Base-by-base conservation (phyloP, 2,888 invertebrate species). In the Drosophila borborema region DNA sequence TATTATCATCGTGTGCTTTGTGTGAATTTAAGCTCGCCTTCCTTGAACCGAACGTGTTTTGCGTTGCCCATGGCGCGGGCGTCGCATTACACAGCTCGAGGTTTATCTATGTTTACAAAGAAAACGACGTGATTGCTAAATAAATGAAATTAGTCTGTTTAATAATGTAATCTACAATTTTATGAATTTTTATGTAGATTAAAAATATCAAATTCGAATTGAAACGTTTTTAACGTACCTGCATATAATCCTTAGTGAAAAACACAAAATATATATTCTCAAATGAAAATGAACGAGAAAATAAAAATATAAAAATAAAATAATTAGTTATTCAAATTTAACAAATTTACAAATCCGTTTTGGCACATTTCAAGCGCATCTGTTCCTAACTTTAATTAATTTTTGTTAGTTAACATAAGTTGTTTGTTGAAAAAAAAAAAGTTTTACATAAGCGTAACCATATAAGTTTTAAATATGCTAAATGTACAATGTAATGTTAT, bases 11-110 rank as follows among this genome's bases (percentile, higher is more conserved):
- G 41, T 51, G 31, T 51, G 53, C 51, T 31, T 31, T 9, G 18
- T 65, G 41, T 51, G 40, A 34, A 36, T 23, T 56, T 8, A 7
- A 61, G 49, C 56, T 74, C 9, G 64, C 56, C 71, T 69, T 58
- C 80, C 74, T 82, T 82, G 74, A 69, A 14, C 28, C 38, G 46
- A 51, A 67, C 62, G 54, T 56, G 60, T 46, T 48, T 41, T 63
- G n/a, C 10, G 12, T 36, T 70, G 40, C 6, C 62, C 55, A 54
- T 63, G 64, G 38, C 20, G 18, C 18, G 18, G 60, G 28, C 55
- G 70, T 81, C 28, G 40, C 46, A 63, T 80, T 78, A 64, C 81
- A 60, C 46, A 40, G 46, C 54, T 71, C 61, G 72, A 48, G 54
- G 70, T 41, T 36, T 67, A 40, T 23, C 38, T 10, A 5, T 38